A percentile compares a stretch with the other conserved stretches of the same genome.
These are phyloP conservation scores for Latrodectus geometricus DNA, from an alignment of 1,140 invertebrate species.

Conservation along the genomic window DNA sequence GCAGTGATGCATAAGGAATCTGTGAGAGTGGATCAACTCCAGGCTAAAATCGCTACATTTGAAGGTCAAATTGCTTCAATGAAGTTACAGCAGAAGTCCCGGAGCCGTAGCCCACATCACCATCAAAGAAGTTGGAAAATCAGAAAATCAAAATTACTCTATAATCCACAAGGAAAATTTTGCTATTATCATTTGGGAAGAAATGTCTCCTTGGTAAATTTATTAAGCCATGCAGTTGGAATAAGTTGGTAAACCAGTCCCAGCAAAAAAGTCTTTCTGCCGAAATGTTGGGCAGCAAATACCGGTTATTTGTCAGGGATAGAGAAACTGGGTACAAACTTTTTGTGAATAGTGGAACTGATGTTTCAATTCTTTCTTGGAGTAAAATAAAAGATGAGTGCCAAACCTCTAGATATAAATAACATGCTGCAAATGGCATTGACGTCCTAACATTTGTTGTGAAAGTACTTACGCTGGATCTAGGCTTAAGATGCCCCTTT, in stretches of 20 bases:
- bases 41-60: neutral
- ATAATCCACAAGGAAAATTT: neutral
- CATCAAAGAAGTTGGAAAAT: neutral
- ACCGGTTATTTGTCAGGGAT: slow-evolving; percentile 25
- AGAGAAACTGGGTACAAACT: slow-evolving; percentile 13
- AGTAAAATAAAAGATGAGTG: neutral
- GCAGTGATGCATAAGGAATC: neutral
- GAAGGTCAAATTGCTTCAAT: neutral
- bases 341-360: slow-evolving; percentile 17
- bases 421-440: slow-evolving; percentile 32
- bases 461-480: slow-evolving; percentile 2
- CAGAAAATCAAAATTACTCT: neutral
- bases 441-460: neutral
- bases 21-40: neutral
- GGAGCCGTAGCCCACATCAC: neutral
- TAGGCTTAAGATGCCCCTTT: neutral
- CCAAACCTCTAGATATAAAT: slow-evolving; percentile 3
- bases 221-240: neutral
- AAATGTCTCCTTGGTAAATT: neutral
- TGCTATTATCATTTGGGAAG: neutral
- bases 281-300: slow-evolving; percentile 8
- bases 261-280: slow-evolving; percentile 31
- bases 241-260: neutral
- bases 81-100: neutral
- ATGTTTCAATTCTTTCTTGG: neutral